phyloP scores from a whole-genome alignment of 2,888 invertebrate species.

The Metellina segmentata region DNA sequence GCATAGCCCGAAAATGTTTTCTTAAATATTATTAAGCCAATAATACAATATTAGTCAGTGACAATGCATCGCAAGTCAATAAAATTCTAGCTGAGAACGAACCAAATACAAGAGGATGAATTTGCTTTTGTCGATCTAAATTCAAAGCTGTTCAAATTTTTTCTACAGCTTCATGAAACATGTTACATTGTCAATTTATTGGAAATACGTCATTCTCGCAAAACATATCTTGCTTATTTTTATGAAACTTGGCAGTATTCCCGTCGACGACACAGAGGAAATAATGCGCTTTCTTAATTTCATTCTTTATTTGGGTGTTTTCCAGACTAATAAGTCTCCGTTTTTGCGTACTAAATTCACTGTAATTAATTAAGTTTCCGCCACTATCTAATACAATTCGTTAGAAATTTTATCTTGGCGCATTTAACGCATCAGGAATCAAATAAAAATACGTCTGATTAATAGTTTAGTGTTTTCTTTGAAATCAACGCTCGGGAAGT shows the following conservation, averaged over 20 bases:
- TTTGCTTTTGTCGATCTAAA: not conserved
- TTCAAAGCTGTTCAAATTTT: not conserved
- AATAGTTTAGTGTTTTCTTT: not conserved
- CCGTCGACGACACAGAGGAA: not conserved
- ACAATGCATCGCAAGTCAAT: too few species aligned
- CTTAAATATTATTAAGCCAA: too few species aligned
- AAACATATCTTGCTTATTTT: not conserved
- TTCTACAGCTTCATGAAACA: not conserved
- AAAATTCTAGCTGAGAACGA: too few species aligned
- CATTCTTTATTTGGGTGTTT: not conserved
- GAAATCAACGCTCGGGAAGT: too few species aligned
- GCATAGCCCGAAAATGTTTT: too few species aligned
- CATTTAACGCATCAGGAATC: slow-evolving; percentile 25
- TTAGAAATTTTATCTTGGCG: not conserved
- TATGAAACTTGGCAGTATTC: not conserved
- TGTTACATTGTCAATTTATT: not conserved
- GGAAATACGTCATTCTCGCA: not conserved
- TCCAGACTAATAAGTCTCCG: not conserved
- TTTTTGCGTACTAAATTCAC: not conserved
- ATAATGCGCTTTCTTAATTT: not conserved
- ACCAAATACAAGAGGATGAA: too few species aligned
- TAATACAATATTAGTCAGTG: too few species aligned
- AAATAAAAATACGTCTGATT: not conserved
- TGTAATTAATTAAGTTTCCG: not conserved
- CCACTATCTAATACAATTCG: not conserved